Evolutionary conservation across 2,797 vertebrate genomes (phyloP).

Genomic region (Mergus octosetaceus): DNA sequence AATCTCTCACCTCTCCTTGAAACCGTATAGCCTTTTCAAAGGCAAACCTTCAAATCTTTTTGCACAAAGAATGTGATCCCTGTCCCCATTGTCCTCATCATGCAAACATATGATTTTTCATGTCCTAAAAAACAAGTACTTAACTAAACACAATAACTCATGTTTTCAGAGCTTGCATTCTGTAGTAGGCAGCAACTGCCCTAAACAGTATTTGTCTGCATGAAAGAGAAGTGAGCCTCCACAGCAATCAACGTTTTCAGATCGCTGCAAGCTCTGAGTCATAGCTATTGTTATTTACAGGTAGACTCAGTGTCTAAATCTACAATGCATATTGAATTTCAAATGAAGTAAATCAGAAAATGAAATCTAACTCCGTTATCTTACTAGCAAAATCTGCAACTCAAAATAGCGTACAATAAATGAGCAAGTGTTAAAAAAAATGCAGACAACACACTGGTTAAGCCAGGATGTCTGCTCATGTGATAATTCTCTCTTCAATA

Average conservation of each 20-base stretch:
- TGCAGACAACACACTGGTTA: conserved; percentile 46
- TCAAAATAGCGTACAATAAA: conserved; percentile 12
- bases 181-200: neutral
- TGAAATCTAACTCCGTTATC: conserved; percentile 1
- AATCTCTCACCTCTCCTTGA: neutral
- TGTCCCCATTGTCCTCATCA: neutral
- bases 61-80: neutral
- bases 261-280: neutral
- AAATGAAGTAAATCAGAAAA: neutral
- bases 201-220: neutral
- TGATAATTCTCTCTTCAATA: conserved; percentile 80
- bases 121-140: neutral
- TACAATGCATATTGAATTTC: neutral
- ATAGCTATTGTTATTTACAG: neutral
- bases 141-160: neutral
- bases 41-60: neutral
- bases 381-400: neutral
- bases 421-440: conserved; percentile 16
- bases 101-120: neutral
- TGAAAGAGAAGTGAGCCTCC: neutral
- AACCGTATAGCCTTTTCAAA: neutral
- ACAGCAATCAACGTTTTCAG: neutral
- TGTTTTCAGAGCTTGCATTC: neutral
- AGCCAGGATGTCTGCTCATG: conserved; percentile 81
- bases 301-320: neutral